phyloP scores from a whole-genome alignment of 2,888 invertebrate species.

The Spatulosminthurus flaviceps region DNA sequence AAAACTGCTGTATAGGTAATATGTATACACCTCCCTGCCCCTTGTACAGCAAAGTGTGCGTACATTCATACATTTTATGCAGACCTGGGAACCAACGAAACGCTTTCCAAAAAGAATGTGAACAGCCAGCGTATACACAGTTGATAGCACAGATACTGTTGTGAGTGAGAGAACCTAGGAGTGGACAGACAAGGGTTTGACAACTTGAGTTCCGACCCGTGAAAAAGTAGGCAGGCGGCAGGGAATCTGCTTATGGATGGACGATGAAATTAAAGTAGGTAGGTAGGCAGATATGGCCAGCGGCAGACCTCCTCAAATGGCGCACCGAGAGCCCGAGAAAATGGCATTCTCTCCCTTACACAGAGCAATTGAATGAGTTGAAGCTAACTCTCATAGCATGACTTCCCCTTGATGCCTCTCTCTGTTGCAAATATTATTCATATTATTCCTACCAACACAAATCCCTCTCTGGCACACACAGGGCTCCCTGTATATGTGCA shows the following conservation, averaged over 20 bases:
- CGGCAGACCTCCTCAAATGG: slow-evolving; percentile 45
- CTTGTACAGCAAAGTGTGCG: background rate
- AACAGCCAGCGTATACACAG: background rate
- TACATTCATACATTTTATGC: slow-evolving; percentile 18
- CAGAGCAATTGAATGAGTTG: background rate
- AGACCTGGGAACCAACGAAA: slow-evolving; percentile 4
- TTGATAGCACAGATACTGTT: slow-evolving; percentile 8
- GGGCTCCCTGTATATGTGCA: background rate
- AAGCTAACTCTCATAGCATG: slow-evolving; percentile 28
- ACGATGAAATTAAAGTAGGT: slow-evolving; percentile 47
- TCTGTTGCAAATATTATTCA: slow-evolving; percentile 45
- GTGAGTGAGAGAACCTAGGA: slow-evolving; percentile 15
- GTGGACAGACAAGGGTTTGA: slow-evolving; percentile 41
- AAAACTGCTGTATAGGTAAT: background rate
- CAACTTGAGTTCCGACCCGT: slow-evolving; percentile 47
- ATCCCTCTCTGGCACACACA: slow-evolving; percentile 15
- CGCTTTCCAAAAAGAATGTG: slow-evolving; percentile 12
- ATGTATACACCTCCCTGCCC: background rate
- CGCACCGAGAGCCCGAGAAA: slow-evolving; percentile 47
- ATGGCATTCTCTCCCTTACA: slow-evolving; percentile 40
- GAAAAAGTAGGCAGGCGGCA: slow-evolving; percentile 49
- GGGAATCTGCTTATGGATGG: slow-evolving; percentile 43
- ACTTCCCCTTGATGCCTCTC: slow-evolving; percentile 37
- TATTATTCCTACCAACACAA: slow-evolving; percentile 25
- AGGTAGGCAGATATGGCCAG: slow-evolving; percentile 43